phyloP scores from a whole-genome alignment of 2,113 vertebrate species.

The Crocuta crocuta region DNA sequence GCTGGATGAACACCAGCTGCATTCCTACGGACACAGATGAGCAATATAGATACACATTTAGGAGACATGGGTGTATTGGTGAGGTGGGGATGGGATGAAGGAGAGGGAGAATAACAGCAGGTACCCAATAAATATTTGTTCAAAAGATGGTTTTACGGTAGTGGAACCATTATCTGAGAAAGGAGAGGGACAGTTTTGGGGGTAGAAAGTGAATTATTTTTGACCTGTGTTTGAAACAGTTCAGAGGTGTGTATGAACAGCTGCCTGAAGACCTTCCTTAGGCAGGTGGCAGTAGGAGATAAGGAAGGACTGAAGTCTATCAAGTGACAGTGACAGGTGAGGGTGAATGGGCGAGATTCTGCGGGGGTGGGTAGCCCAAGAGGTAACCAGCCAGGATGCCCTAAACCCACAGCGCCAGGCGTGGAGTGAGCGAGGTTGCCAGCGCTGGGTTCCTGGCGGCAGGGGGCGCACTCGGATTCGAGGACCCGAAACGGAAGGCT shows the following conservation, averaged over 20 bases:
- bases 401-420: too few species aligned
- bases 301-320: background rate
- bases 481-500: background rate
- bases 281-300: background rate
- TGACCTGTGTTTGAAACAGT: background rate
- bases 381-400: background rate
- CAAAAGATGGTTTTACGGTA: background rate
- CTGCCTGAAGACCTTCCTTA: background rate
- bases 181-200: background rate
- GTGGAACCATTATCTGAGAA: background rate
- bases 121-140: background rate
- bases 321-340: background rate
- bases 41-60: constrained; percentile 19
- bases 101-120: background rate
- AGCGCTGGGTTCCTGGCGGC: background rate
- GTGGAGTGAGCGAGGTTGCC: background rate
- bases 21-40: background rate
- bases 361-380: background rate
- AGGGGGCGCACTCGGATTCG: constrained; percentile 60
- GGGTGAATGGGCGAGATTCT: background rate
- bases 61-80: background rate
- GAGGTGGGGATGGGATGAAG: too few species aligned
- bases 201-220: background rate
- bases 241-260: background rate
- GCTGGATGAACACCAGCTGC: background rate